phyloP scores from a whole-genome alignment of 2,113 vertebrate species.

The Osmerus mordax region DNA sequence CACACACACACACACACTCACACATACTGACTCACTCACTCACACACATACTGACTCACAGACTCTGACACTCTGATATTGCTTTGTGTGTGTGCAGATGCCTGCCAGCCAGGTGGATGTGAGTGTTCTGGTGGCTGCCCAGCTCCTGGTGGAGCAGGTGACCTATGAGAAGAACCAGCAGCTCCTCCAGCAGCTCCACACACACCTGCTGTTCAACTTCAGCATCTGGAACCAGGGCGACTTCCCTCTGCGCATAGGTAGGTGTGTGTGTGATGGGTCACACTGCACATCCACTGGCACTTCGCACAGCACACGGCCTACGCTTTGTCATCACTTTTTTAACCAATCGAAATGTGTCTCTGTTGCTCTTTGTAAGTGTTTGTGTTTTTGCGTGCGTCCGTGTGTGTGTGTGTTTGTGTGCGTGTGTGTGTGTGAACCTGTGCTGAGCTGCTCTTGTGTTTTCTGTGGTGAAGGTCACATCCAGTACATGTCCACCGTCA shows the following conservation, averaged over 20 bases:
- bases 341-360: not conserved
- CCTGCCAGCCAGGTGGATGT: slow-evolving; percentile 87
- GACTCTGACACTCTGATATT: not conserved
- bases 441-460: slow-evolving; percentile 2
- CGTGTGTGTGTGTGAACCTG: not conserved
- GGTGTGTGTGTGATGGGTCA: slow-evolving; percentile 39
- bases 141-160: slow-evolving; percentile 91
- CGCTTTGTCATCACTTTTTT: no score
- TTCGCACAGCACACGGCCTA: no score
- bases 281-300: no score
- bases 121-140: slow-evolving; percentile 87
- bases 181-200: slow-evolving; percentile 90
- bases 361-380: no score
- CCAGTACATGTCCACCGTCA: slow-evolving; percentile 94
- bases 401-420: slow-evolving; percentile 3
- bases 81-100: slow-evolving; percentile 67
- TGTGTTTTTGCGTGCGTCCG: not conserved
- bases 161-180: slow-evolving; percentile 85
- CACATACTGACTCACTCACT: not conserved
- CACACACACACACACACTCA: not conserved
- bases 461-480: slow-evolving; percentile 82
- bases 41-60: not conserved
- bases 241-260: slow-evolving; percentile 92
- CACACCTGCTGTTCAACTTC: slow-evolving; percentile 93
- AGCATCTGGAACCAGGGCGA: slow-evolving; percentile 96